phyloP scores from a whole-genome alignment of 2,888 invertebrate genomes.

The Drosophila imparisetae region DNA sequence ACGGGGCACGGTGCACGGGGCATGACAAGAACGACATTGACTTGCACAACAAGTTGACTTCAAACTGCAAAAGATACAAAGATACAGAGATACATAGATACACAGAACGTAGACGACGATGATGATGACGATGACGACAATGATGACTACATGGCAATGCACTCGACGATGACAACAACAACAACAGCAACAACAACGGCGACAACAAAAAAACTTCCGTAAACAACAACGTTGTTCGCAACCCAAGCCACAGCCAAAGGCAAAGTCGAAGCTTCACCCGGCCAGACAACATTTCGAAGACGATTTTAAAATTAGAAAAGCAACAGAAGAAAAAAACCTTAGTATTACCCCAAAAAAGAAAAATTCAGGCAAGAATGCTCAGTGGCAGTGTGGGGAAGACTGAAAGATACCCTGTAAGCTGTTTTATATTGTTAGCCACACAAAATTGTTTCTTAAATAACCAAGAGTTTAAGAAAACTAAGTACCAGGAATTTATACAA shows the following conservation, averaged over 20 bases:
- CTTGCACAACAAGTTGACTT: constrained; percentile 74
- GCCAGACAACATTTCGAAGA: constrained; percentile 70
- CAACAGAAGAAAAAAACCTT: constrained; percentile 51
- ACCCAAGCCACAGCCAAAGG: constrained; percentile 38
- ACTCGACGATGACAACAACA: constrained; percentile 59
- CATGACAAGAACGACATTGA: constrained; percentile 59
- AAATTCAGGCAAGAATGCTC: background rate
- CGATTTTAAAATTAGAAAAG: constrained; percentile 78
- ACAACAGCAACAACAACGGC: constrained; percentile 11
- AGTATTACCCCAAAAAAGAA: constrained; percentile 22
- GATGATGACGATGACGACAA: constrained; percentile 45
- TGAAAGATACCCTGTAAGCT: background rate
- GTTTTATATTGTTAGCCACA: background rate
- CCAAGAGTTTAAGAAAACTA: accelerated
- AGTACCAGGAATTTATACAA: background rate
- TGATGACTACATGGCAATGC: constrained; percentile 75
- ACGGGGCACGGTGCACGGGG: background rate
- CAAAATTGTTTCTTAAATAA: background rate
- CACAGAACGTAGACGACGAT: constrained; percentile 44
- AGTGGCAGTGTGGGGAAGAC: too few species aligned
- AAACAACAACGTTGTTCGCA: constrained; percentile 63
- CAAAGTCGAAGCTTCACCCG: constrained; percentile 48
- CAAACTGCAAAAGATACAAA: constrained; percentile 58
- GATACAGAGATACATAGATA: constrained; percentile 40
- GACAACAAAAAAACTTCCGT: constrained; percentile 67